Percentiles rank a stretch among this genome's conserved stretches.
These are phyloP conservation scores for Lerista edwardsae DNA, from an alignment of 2,797 vertebrate genomes.

Conservation along the genomic window DNA sequence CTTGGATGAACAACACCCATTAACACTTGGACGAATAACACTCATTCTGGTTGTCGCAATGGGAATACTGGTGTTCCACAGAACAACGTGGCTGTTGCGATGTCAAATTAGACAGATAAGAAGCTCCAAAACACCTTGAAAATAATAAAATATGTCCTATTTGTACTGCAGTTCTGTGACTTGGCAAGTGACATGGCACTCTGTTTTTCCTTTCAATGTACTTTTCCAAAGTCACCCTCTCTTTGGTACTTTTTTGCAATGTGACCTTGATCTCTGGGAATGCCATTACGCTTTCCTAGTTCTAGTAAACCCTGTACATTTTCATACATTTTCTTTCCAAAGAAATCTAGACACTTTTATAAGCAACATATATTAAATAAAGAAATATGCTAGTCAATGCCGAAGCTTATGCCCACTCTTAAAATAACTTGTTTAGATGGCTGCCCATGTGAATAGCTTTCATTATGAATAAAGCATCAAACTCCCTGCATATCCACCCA, in stretches of 20 bases:
- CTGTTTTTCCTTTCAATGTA: conserved; percentile 15
- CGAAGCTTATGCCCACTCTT: conserved; percentile 52
- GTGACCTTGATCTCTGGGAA: neutral
- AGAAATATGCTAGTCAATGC: conserved; percentile 60
- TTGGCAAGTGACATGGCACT: neutral
- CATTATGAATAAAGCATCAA: conserved; percentile 66
- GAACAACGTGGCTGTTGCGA: no score
- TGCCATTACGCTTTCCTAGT: conserved; percentile 36
- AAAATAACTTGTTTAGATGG: conserved; percentile 64
- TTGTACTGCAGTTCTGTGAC: accelerated
- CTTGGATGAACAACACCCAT: neutral
- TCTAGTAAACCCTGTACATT: conserved; percentile 46
- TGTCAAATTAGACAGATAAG: no score
- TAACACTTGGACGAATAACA: neutral
- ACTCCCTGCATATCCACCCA: conserved; percentile 40
- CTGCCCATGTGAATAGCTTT: conserved; percentile 58
- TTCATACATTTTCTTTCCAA: conserved; percentile 36
- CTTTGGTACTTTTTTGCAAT: conserved; percentile 43
- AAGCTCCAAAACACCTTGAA: no score
- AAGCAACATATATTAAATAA: conserved; percentile 55
- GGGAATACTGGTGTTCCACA: neutral
- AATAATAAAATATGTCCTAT: neutral
- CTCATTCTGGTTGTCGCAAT: neutral
- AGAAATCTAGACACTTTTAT: conserved; percentile 35
- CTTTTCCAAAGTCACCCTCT: conserved; percentile 43